phyloP scores from a whole-genome alignment of 1,140 invertebrate genomes.

The Cotesia glomerata region DNA sequence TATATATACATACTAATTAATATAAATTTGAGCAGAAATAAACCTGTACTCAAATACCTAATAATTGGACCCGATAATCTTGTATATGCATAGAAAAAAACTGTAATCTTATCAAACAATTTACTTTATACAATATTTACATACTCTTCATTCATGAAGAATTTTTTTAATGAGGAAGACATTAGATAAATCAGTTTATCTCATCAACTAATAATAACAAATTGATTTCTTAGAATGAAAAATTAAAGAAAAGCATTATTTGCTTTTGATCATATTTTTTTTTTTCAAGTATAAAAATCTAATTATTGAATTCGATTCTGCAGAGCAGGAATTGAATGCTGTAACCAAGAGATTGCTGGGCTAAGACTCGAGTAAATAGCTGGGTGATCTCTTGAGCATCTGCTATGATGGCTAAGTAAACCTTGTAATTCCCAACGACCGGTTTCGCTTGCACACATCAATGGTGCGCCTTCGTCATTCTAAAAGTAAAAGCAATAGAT shows the following conservation, averaged over 20 bases:
- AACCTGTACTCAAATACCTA: constrained; percentile 30
- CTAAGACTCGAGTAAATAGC: constrained; percentile 64
- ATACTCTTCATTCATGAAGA: constrained; percentile 23
- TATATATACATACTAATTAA: constrained; percentile 52
- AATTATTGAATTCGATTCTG: constrained; percentile 43
- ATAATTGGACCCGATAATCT: constrained; percentile 33
- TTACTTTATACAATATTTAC: constrained; percentile 60
- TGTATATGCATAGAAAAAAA: constrained; percentile 41
- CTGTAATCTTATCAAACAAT: constrained; percentile 53
- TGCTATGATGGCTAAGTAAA: constrained; percentile 67
- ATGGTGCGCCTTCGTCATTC: constrained; percentile 71
- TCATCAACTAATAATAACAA: background rate
- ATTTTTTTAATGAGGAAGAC: constrained; percentile 14
- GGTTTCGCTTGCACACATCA: constrained; percentile 68
- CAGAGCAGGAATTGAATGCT: constrained; percentile 56
- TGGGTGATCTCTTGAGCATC: constrained; percentile 68
- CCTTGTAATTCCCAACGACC: constrained; percentile 69
- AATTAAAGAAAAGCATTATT: background rate
- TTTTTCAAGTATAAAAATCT: background rate
- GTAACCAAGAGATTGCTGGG: constrained; percentile 55
- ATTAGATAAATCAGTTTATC: background rate
- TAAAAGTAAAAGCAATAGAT: constrained; percentile 47
- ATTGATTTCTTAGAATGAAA: constrained; percentile 4
- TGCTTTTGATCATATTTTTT: background rate
- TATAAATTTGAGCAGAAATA: constrained; percentile 48